Evolutionary conservation across 2,797 vertebrate genomes (phyloP).

Genomic region (Thunnus albacares): DNA sequence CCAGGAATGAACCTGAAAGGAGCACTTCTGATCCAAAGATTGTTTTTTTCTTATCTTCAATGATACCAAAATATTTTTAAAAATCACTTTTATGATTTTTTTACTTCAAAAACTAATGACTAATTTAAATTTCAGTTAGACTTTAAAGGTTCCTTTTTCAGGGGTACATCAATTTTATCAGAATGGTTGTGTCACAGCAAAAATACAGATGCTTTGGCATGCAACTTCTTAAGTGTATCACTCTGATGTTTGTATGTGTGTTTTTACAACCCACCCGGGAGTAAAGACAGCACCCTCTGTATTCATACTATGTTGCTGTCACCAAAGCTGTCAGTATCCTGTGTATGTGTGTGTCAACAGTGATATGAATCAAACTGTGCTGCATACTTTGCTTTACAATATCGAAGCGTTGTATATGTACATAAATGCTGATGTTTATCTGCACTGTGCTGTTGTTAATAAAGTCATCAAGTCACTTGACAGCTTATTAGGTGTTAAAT

Average conservation of each 20-base stretch:
- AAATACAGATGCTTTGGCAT: not conserved
- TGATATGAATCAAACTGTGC: constrained; percentile 9
- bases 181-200: not conserved
- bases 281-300: constrained; percentile 16
- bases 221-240: not conserved
- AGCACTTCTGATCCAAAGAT: not conserved
- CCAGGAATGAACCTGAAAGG: not conserved
- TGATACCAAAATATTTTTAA: not conserved
- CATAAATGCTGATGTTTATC: not conserved
- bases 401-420: not conserved
- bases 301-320: not conserved
- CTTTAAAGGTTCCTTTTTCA: too few relatives aligned
- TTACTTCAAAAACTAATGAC: not conserved
- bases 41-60: too few relatives aligned
- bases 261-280: not conserved
- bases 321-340: constrained; percentile 17
- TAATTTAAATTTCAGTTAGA: not conserved
- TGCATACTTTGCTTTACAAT: not conserved
- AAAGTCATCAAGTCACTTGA: not conserved
- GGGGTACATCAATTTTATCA: not conserved
- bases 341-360: constrained; percentile 20
- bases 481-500: not conserved
- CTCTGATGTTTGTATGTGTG: not conserved
- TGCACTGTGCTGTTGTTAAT: not conserved
- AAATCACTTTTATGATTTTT: not conserved